Percentiles rank a stretch among this genome's conserved stretches.
phyloP scores from a whole-genome alignment of 2,888 invertebrate species.

The Polydrusus tereticollis region DNA sequence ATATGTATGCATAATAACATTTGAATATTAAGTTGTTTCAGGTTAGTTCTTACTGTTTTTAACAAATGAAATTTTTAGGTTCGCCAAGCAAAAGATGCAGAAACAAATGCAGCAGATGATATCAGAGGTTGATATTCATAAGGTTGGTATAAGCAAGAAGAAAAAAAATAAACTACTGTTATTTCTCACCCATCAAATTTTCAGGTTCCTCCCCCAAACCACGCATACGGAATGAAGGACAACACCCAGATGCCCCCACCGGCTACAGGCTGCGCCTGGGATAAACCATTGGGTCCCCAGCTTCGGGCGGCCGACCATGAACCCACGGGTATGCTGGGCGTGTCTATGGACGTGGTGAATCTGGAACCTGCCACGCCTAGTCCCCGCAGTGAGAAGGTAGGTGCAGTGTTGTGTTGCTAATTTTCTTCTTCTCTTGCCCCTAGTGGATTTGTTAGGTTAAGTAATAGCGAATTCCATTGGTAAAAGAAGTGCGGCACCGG shows the following conservation, averaged over 20 bases:
- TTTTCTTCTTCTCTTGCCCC: too few species aligned
- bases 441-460: too few species aligned
- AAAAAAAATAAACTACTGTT: too few species aligned
- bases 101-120: slow-evolving; percentile 64
- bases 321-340: slow-evolving; percentile 59
- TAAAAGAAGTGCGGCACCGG: too few species aligned
- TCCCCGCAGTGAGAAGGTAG: slow-evolving; percentile 64
- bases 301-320: slow-evolving; percentile 70
- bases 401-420: too few species aligned
- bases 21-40: too few species aligned
- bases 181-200: not conserved
- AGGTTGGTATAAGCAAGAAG: too few species aligned
- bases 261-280: slow-evolving; percentile 78
- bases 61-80: slow-evolving; percentile 64
- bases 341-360: slow-evolving; percentile 62
- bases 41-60: not conserved
- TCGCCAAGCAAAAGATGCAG: slow-evolving; percentile 79
- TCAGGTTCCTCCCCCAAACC: slow-evolving; percentile 60
- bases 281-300: slow-evolving; percentile 83
- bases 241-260: slow-evolving; percentile 50
- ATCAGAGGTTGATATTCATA: slow-evolving; percentile 30
- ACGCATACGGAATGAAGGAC: slow-evolving; percentile 61
- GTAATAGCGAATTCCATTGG: too few species aligned
- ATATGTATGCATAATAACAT: too few species aligned
- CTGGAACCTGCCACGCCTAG: slow-evolving; percentile 62